Evolutionary conservation across 2,113 vertebrate species (phyloP).

Genomic region (Catharus fuscescens): DNA sequence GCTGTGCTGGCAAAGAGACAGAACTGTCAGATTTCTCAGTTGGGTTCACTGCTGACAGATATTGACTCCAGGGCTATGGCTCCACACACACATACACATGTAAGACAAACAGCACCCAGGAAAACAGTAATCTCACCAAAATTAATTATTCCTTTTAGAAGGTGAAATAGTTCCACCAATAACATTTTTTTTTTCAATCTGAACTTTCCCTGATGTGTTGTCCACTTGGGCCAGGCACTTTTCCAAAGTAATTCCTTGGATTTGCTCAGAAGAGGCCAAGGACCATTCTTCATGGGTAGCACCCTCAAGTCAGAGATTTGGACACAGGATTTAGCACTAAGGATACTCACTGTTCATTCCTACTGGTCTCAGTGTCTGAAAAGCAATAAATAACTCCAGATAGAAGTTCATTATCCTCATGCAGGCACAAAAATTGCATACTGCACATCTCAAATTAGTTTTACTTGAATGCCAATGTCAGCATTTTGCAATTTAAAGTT

Average conservation of each 20-base stretch:
- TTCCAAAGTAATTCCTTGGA: background rate
- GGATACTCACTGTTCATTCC: background rate
- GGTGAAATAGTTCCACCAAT: background rate
- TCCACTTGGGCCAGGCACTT: background rate
- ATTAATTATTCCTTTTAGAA: background rate
- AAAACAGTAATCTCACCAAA: background rate
- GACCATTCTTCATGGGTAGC: background rate
- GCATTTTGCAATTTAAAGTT: background rate
- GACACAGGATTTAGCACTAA: background rate
- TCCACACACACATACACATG: fast-evolving
- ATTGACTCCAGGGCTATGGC: background rate
- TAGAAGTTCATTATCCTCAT: background rate
- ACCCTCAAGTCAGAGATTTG: background rate
- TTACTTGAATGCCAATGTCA: background rate
- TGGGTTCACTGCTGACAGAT: background rate
- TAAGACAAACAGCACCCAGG: background rate
- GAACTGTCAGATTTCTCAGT: background rate
- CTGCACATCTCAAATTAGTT: background rate
- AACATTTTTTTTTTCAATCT: background rate
- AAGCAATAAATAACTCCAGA: background rate
- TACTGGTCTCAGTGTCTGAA: background rate
- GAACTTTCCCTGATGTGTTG: background rate
- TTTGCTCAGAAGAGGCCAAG: background rate
- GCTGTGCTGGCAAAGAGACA: background rate
- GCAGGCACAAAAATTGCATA: background rate